These are phyloP conservation scores for Lithophane leautieri DNA, from an alignment of 2,888 invertebrate genomes.

Conservation along the genomic window DNA sequence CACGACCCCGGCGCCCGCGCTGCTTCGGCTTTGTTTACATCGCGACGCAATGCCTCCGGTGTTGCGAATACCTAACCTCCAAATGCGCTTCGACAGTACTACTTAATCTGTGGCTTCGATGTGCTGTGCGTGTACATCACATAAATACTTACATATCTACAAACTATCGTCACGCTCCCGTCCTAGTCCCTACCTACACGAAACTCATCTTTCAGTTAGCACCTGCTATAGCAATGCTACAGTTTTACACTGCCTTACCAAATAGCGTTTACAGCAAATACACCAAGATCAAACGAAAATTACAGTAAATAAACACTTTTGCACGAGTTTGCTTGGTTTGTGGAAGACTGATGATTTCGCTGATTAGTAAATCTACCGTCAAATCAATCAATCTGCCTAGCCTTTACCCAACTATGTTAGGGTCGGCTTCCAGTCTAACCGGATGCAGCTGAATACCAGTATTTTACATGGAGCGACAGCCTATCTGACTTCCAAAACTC, in stretches of 20 bases:
- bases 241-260: neutral
- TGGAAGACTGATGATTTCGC: neutral
- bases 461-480: too few species aligned
- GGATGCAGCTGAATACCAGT: too few species aligned
- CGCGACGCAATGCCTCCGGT: conserved; percentile 62
- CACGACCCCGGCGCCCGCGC: conserved; percentile 50
- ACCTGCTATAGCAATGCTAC: neutral
- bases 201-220: neutral
- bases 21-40: conserved; percentile 74
- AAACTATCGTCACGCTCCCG: neutral
- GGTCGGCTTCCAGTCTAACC: too few species aligned
- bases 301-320: neutral
- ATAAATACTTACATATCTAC: conserved; percentile 11
- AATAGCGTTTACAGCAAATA: neutral
- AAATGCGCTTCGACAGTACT: conserved; percentile 46
- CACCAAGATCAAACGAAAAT: conserved; percentile 9
- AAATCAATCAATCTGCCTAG: neutral
- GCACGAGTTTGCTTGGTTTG: neutral
- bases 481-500: too few species aligned
- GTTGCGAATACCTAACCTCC: conserved; percentile 48
- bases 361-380: neutral
- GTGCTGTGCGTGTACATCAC: neutral
- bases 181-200: neutral
- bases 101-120: conserved; percentile 21
- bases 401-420: too few species aligned